Base-by-base conservation (phyloP, 2,797 vertebrate genomes). In the Mus minutoides region DNA sequence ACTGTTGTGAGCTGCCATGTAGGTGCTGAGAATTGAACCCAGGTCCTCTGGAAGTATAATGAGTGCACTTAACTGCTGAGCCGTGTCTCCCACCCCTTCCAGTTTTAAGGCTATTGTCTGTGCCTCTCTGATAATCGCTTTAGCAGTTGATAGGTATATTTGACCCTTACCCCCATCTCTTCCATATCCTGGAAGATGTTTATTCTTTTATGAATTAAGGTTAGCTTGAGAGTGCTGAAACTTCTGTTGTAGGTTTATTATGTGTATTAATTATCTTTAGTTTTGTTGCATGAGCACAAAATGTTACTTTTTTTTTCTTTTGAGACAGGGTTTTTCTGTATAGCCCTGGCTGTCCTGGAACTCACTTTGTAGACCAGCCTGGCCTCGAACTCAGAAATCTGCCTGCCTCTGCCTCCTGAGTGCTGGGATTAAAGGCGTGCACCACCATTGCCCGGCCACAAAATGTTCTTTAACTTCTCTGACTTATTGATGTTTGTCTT, bases 401-500 rank as follows among this genome's bases (percentile, higher is more conserved):
- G 9, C 9, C 49, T 49, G 49, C 49, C 49, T 49, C 49, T 49
- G 49, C 49, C 49, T 49, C 49, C 49, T 12, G 10, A 49, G 46
- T 46, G 46, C 46, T 46, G 46, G 4, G 46, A 46, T 8, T 46
- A 46, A 46, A 46, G 46, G 46, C 7, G 7, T 46, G 46, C 2
- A 10, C 49, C 49, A 49, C 49, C 49, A 49, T 10, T 49, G 49
- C 49, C 49, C 10, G 49, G 49, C 49, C 49, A 49, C 49, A 49
- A 49, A 49, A 49, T 92, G 86, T 78, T 92, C 16, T 76, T 69
- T 54, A 49, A 90, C 56, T 87, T 79, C 64, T 79, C 77, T 62
- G 94, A 89, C 69, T 93, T 96, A 56, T n/a, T 83, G 82, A 73
- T 76, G 16, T 91, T 95, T 85, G 46, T 89, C 64, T 56, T 93